A percentile compares a stretch with the other conserved stretches of the same genome.
phyloP scores from a whole-genome alignment of 1,140 invertebrate genomes.

The Sycobia sp. region DNA sequence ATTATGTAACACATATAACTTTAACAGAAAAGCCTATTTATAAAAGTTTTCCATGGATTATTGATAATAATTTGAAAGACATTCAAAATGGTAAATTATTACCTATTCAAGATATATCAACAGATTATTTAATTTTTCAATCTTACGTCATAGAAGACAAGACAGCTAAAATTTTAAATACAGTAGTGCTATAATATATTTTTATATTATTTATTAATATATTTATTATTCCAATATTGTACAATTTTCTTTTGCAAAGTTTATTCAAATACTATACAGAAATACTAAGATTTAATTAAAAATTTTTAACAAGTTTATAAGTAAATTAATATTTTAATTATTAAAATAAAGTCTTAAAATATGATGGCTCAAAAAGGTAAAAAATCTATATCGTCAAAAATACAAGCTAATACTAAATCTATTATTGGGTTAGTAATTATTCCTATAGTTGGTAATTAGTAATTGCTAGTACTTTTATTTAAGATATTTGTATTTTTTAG shows the following conservation, averaged over 20 bases:
- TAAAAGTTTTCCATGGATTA: slow-evolving; percentile 65
- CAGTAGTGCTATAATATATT: not conserved
- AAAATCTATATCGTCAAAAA: slow-evolving; percentile 40
- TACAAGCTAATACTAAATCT: slow-evolving; percentile 40
- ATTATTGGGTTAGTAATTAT: not conserved
- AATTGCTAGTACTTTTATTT: slow-evolving; percentile 1
- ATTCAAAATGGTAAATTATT: slow-evolving; percentile 44
- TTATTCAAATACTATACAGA: not conserved
- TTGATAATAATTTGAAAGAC: slow-evolving; percentile 42
- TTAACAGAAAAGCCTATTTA: slow-evolving; percentile 60
- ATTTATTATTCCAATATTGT: not conserved
- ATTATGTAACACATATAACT: slow-evolving; percentile 61
- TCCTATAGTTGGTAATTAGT: no score
- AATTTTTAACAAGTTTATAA: not conserved
- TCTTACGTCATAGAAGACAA: slow-evolving; percentile 46
- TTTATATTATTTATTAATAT: not conserved
- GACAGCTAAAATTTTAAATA: slow-evolving; percentile 10
- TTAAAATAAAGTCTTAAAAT: not conserved
- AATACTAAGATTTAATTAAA: not conserved
- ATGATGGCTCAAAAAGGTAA: slow-evolving; percentile 56
- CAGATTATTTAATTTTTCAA: slow-evolving; percentile 50
- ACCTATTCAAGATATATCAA: slow-evolving; percentile 49
- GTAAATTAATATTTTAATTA: not conserved
- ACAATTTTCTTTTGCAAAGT: not conserved
- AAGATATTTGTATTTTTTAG: slow-evolving; percentile 38